Percentiles rank a stretch among this genome's conserved stretches.
Conservation (phyloP, 2,797 vertebrate species). For the Schizopygopsis malacanthus region DNA sequence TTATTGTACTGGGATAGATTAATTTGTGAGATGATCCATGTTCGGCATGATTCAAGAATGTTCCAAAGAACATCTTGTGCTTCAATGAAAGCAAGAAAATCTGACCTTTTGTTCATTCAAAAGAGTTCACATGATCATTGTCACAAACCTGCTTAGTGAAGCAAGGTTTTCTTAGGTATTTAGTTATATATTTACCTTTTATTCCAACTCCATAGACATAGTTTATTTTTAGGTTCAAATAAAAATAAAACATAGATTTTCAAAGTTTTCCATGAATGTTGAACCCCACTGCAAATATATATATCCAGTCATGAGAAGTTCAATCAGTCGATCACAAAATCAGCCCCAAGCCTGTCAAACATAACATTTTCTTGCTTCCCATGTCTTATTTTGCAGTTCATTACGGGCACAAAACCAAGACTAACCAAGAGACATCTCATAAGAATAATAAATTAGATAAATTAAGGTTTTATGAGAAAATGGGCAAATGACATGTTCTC, state of each 20-base stretch:
- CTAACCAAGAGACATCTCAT: slow-evolving; percentile 26
- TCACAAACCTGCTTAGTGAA: not conserved
- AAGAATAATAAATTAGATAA: slow-evolving; percentile 51
- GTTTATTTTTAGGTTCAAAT: not conserved
- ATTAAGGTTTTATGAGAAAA: slow-evolving; percentile 60
- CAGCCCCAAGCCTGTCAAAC: not conserved
- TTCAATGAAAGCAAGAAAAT: not conserved
- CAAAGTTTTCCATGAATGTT: not conserved
- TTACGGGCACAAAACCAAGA: slow-evolving; percentile 20
- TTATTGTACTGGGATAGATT: not conserved
- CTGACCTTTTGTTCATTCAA: not conserved
- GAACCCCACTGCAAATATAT: not conserved
- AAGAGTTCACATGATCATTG: not conserved
- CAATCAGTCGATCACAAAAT: slow-evolving; percentile 4
- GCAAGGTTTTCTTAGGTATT: not conserved
- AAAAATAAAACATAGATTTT: not conserved
- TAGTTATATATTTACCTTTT: not conserved
- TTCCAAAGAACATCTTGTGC: slow-evolving; percentile 9
- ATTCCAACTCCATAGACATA: not conserved
- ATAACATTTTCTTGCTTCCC: not conserved
- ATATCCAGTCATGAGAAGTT: not conserved
- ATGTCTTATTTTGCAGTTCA: not conserved
- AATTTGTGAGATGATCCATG: not conserved
- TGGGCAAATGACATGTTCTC: slow-evolving; percentile 54
- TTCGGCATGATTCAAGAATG: not conserved